These are phyloP conservation scores for Oryzias woworae DNA, from an alignment of 2,113 vertebrate species.

Conservation along the genomic window DNA sequence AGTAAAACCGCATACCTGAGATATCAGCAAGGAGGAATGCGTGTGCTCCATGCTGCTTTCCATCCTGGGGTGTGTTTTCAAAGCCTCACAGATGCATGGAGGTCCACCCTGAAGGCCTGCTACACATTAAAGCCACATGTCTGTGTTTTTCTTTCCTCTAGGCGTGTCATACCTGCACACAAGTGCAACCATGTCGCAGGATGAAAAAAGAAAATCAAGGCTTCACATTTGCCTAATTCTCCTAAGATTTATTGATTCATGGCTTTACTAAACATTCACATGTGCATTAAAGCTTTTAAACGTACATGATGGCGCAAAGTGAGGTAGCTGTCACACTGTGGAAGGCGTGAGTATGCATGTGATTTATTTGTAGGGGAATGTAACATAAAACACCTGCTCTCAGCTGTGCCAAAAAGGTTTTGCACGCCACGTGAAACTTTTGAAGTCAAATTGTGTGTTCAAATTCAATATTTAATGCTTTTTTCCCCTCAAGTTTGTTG, in stretches of 20 bases:
- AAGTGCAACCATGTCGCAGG: neutral
- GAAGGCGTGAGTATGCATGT: conserved; percentile 31
- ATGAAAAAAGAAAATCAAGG: neutral
- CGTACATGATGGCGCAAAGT: conserved; percentile 29
- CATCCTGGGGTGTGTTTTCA: conserved; percentile 58
- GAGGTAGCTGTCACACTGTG: conserved; percentile 19
- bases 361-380: conserved; percentile 11
- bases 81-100: conserved; percentile 53
- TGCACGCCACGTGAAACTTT: neutral
- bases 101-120: conserved; percentile 49
- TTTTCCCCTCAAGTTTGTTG: too few relatives aligned
- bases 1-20: conserved; percentile 56
- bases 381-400: conserved; percentile 9
- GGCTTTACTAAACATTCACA: conserved; percentile 31
- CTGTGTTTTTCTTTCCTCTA: conserved; percentile 62
- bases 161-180: conserved; percentile 51
- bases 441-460: too few relatives aligned
- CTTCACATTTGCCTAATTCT: neutral
- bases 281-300: conserved; percentile 13
- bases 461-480: too few relatives aligned
- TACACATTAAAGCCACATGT: conserved; percentile 71
- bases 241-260: conserved; percentile 26
- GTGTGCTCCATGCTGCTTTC: conserved; percentile 42
- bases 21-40: conserved; percentile 63
- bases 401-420: neutral